These are phyloP conservation scores for Amblyopsis hoosieri DNA, from an alignment of 2,797 vertebrate genomes.

Conservation along the genomic window DNA sequence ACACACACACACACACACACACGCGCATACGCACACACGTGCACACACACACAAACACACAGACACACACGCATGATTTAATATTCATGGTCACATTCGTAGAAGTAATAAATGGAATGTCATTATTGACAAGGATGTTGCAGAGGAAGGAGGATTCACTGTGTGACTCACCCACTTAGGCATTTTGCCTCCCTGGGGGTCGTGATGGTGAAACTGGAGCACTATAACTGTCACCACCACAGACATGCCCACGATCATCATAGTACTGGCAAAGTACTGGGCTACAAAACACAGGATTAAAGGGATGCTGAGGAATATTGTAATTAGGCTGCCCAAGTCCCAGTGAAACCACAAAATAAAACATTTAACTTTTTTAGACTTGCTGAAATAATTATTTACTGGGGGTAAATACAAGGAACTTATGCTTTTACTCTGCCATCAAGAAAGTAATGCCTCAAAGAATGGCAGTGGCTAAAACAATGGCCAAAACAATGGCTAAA, in stretches of 20 bases:
- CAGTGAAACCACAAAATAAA: no score
- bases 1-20: not conserved
- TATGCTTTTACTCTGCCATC: no score
- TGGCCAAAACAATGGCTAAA: no score
- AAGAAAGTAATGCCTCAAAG: no score
- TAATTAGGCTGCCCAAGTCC: no score
- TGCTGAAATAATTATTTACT: no score
- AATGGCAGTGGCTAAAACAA: no score
- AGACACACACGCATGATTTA: not conserved
- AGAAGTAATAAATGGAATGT: slow-evolving; percentile 1
- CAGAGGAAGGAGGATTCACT: not conserved
- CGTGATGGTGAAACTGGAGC: slow-evolving; percentile 92
- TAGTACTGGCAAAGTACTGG: slow-evolving; percentile 93
- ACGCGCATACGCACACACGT: not conserved
- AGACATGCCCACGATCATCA: slow-evolving; percentile 93
- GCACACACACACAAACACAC: not conserved
- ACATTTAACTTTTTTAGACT: no score
- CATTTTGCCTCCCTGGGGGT: slow-evolving; percentile 92
- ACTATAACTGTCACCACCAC: slow-evolving; percentile 93
- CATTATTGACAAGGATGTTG: not conserved
- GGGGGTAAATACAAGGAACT: no score
- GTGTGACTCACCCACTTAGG: slow-evolving; percentile 86
- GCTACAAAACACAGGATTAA: slow-evolving; percentile 68
- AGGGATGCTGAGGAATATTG: not conserved
- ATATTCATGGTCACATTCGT: not conserved